Conservation (phyloP, 2,888 invertebrate genomes). For the Oxycera nigricornis region DNA sequence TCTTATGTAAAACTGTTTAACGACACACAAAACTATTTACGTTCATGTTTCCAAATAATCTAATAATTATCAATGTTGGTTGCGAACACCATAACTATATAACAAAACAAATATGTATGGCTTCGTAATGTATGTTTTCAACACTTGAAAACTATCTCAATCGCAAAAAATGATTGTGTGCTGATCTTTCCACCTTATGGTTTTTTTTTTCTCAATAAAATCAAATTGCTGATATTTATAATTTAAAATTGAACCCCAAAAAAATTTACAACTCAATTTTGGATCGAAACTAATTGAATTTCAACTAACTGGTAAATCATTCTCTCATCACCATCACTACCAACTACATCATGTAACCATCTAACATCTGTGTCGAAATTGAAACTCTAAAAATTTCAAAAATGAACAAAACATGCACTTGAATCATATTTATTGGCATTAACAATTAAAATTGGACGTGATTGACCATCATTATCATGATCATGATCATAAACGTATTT, state of each 20-base stretch:
- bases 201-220: too few relatives aligned
- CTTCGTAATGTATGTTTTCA: too few relatives aligned
- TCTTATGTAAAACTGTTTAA: constrained; percentile 37
- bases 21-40: constrained; percentile 23
- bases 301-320: constrained; percentile 22
- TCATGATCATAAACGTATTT: neutral
- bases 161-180: too few relatives aligned
- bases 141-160: too few relatives aligned
- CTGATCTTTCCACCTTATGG: too few relatives aligned
- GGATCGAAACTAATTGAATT: neutral
- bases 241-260: too few relatives aligned
- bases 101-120: neutral
- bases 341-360: constrained; percentile 20
- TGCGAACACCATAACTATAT: constrained; percentile 15
- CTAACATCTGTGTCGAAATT: neutral
- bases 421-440: constrained; percentile 24
- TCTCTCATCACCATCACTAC: constrained; percentile 31
- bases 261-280: neutral
- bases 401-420: neutral
- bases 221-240: too few relatives aligned
- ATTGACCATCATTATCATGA: neutral
- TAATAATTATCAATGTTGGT: constrained; percentile 21
- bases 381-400: neutral
- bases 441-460: constrained; percentile 22
- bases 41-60: constrained; percentile 24